Conservation (phyloP, 2,113 vertebrate species). For the Syrmaticus mikado region DNA sequence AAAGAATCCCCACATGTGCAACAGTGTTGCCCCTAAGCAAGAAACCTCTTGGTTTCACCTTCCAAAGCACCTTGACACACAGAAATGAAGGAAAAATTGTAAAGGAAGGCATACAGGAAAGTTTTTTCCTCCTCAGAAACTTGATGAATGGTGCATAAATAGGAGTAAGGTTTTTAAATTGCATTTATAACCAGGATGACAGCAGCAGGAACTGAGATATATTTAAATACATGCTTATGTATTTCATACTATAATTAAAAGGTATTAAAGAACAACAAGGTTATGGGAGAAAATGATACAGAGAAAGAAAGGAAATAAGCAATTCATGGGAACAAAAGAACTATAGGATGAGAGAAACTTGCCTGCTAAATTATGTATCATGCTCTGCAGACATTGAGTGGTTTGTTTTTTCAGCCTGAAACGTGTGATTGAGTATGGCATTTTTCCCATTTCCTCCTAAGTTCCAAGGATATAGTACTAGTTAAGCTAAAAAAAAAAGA, state of each 20-base stretch:
- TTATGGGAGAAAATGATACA: not conserved
- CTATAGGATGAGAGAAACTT: not conserved
- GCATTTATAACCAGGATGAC: not conserved
- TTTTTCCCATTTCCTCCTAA: not conserved
- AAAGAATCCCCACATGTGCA: not conserved
- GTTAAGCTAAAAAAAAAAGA: not conserved
- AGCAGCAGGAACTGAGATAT: not conserved
- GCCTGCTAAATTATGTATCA: not conserved
- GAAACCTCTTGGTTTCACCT: not conserved
- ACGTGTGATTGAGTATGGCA: not conserved
- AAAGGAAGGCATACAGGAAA: rapidly evolving
- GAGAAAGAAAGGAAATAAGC: not conserved
- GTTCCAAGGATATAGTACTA: not conserved
- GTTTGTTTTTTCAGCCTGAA: not conserved
- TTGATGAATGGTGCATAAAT: not conserved
- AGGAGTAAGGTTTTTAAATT: not conserved
- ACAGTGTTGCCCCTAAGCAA: not conserved
- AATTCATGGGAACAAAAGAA: not conserved
- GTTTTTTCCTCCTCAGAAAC: not conserved
- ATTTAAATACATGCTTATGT: not conserved
- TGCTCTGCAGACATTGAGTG: not conserved
- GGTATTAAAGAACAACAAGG: not conserved
- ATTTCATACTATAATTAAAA: conserved; percentile 9
- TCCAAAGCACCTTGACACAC: not conserved
- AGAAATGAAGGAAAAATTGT: not conserved